Evolutionary conservation across 2,797 vertebrate genomes (phyloP).

Genomic region (Propithecus perrieri): DNA sequence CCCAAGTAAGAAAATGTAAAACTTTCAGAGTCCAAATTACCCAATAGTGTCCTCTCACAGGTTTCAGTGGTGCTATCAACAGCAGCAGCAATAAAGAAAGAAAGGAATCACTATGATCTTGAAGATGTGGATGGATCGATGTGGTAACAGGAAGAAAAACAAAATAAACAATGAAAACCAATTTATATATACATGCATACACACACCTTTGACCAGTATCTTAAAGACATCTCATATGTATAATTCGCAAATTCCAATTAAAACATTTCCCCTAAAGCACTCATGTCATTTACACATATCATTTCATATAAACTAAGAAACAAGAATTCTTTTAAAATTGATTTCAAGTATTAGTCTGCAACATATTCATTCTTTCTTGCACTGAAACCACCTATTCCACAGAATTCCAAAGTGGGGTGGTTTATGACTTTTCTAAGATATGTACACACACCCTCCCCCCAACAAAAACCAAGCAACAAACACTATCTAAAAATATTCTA

Average conservation of each 20-base stretch:
- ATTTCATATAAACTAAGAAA: neutral
- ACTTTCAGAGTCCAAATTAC: neutral
- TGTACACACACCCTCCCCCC: neutral
- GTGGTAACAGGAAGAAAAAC: neutral
- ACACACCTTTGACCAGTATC: neutral
- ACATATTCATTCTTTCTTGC: neutral
- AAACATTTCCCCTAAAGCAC: neutral
- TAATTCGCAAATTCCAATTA: neutral
- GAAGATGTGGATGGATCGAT: neutral
- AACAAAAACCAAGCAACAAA: slow-evolving; percentile 3
- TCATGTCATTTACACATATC: neutral
- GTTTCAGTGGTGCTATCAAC: neutral
- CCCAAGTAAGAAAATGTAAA: neutral
- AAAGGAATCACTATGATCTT: neutral
- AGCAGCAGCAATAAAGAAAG: neutral
- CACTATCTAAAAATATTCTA: neutral
- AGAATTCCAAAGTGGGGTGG: neutral
- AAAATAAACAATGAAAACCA: neutral
- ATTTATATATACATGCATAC: neutral
- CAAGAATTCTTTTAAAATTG: neutral
- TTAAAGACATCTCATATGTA: neutral
- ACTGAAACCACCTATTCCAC: neutral
- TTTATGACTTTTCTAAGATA: neutral
- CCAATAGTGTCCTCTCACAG: neutral
- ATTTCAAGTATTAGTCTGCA: neutral